Evolutionary conservation across 1,140 invertebrate genomes (phyloP).

Genomic region (Battus philenor): DNA sequence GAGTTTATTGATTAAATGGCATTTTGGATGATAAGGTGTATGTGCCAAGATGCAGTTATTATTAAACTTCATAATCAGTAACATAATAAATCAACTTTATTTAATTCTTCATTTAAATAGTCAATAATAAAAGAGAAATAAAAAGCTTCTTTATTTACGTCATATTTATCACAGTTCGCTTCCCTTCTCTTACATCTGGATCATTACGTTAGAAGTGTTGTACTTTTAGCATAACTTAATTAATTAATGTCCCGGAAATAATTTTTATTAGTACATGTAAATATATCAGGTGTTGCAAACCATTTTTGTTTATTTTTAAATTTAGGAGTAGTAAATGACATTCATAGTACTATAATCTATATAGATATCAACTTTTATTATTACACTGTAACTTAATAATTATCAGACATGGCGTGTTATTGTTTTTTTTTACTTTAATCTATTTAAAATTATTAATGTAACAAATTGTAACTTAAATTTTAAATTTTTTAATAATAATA

Average conservation of each 20-base stretch:
- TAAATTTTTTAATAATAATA: neutral
- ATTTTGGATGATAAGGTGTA: too few relatives aligned
- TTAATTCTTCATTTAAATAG: too few relatives aligned
- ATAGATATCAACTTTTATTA: neutral
- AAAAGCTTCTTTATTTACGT: too few relatives aligned
- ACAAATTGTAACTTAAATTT: neutral
- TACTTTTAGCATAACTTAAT: constrained; percentile 11
- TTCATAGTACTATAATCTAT: neutral
- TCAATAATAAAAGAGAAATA: too few relatives aligned
- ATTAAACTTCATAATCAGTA: too few relatives aligned
- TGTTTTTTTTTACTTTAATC: neutral
- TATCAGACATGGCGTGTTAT: neutral
- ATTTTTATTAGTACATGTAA: constrained; percentile 1
- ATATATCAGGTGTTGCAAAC: constrained; percentile 22
- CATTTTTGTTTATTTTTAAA: constrained; percentile 8
- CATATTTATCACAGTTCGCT: constrained; percentile 5
- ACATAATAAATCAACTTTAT: too few relatives aligned
- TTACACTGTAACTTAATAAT: neutral
- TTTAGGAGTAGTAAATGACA: neutral
- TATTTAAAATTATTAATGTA: neutral
- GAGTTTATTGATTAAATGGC: too few relatives aligned
- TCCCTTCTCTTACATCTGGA: constrained; percentile 4
- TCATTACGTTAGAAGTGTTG: constrained; percentile 13
- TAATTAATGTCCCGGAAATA: constrained; percentile 20
- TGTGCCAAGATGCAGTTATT: too few relatives aligned